A percentile compares a stretch with the other conserved stretches of the same genome.
Conservation (phyloP, 2,888 invertebrate species). For the Mimumesa dahlbomi region DNA sequence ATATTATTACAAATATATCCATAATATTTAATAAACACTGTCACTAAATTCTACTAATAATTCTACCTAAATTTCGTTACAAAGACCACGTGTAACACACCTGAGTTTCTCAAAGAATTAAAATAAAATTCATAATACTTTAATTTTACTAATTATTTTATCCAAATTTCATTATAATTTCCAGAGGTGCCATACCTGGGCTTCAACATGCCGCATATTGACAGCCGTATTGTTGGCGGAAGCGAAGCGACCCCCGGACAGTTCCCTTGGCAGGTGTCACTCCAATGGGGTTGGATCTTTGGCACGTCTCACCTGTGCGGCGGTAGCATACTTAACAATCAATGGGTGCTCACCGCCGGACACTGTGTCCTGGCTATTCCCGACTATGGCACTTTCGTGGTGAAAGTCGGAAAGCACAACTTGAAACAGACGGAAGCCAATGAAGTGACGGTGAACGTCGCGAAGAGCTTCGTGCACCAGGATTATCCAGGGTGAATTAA, state of each 20-base stretch:
- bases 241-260: constrained; percentile 74
- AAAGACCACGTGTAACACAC: too few relatives aligned
- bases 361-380: constrained; percentile 76
- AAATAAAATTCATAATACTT: too few relatives aligned
- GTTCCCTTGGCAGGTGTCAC: constrained; percentile 80
- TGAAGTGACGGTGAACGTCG: constrained; percentile 75
- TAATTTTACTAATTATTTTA: too few relatives aligned
- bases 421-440: constrained; percentile 57
- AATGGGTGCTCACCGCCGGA: constrained; percentile 80
- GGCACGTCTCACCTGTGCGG: constrained; percentile 79
- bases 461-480: constrained; percentile 74
- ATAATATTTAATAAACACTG: too few relatives aligned
- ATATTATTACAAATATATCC: too few relatives aligned
- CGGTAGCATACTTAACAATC: constrained; percentile 77
- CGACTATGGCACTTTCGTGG: constrained; percentile 73
- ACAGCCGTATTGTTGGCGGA: constrained; percentile 64
- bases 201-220: constrained; percentile 28
- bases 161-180: too few relatives aligned
- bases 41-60: too few relatives aligned
- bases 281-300: constrained; percentile 72
- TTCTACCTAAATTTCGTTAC: too few relatives aligned
- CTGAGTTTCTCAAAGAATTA: too few relatives aligned
- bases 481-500: constrained; percentile 67
- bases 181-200: constrained; percentile 51
- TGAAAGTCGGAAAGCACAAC: constrained; percentile 64